Base-by-base conservation (phyloP, 2,888 invertebrate genomes). In the Acanthopleura granulata region DNA sequence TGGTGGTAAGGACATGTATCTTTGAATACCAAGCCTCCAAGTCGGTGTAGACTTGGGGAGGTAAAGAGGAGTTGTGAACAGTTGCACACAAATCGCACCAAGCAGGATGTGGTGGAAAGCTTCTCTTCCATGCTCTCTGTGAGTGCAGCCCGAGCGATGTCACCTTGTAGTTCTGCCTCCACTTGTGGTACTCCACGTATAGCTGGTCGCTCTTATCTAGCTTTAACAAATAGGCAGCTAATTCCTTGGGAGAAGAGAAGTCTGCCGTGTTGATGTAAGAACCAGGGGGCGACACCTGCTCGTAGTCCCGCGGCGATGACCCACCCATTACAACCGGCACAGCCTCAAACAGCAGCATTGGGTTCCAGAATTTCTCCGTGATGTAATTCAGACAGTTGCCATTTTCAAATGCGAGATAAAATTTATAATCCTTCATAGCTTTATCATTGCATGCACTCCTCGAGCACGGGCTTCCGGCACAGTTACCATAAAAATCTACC, bases 321-420 rank as follows among this genome's bases (percentile, higher is more conserved):
- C 69, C 69, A 3, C 40, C 40, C 69, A 66, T 3, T 25, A 66
- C 69, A 1, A 66, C 27, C 9, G 69, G 69, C 9, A 66, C 69
- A 29, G n/a, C 25, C 25, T 27, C n/a, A 4, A 18, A 66, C 16
- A 18, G 4, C 16, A 66, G 69, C 69, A 66, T 4, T 3, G 69
- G 69, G 27, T 66, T 18, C 69, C 69, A 66, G 18, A 66, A 29
- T 27, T 66, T 66, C 12, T 66, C 69, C 16, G 25, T 66, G 16
- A 66, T 66, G 69, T 66, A 66, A 66, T 14, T 25, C 27, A 18
- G 3, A 29, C 69, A 66, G 27, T 66, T 66, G 6, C 25, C 16
- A 66, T 66, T 66, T 27, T 66, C 69, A 30, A 66, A 66, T 9
- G 69, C 22, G 4, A 66, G 69, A 29, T 25, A 29, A 25, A 66